These are phyloP conservation scores for Ptychochromis oligacanthus DNA, from an alignment of 2,113 vertebrate species.

Conservation along the genomic window DNA sequence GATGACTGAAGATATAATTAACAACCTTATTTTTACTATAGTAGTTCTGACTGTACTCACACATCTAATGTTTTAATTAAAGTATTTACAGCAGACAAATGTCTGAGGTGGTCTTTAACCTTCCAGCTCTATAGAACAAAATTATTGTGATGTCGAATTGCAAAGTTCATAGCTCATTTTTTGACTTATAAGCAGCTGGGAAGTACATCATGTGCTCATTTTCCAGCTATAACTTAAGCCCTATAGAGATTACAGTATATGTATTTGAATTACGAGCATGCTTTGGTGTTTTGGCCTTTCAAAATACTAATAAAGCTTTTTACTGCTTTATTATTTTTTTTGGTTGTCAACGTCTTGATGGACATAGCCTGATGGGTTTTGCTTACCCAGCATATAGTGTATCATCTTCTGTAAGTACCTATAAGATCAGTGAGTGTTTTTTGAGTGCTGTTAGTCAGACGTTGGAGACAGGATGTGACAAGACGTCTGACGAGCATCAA, in stretches of 20 bases:
- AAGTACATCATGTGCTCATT: not conserved
- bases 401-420: slow-evolving; percentile 1
- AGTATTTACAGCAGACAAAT: not conserved
- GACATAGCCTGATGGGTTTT: not conserved
- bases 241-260: not conserved
- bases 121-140: not conserved
- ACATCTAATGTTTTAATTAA: not conserved
- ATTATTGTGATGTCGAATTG: too few species aligned
- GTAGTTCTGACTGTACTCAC: not conserved
- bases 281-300: not conserved
- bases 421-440: slow-evolving; percentile 1
- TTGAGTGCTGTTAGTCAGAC: slow-evolving; percentile 10
- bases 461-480: slow-evolving; percentile 17
- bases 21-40: not conserved
- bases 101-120: not conserved
- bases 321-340: not conserved
- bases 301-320: too few species aligned
- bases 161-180: not conserved
- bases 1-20: not conserved
- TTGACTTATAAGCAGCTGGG: not conserved
- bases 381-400: not conserved
- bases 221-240: not conserved
- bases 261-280: not conserved
- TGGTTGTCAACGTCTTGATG: not conserved
- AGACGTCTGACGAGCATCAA: slow-evolving; percentile 1